Evolutionary conservation across 2,113 vertebrate genomes (phyloP).

Genomic region (Chunga burmeisteri): DNA sequence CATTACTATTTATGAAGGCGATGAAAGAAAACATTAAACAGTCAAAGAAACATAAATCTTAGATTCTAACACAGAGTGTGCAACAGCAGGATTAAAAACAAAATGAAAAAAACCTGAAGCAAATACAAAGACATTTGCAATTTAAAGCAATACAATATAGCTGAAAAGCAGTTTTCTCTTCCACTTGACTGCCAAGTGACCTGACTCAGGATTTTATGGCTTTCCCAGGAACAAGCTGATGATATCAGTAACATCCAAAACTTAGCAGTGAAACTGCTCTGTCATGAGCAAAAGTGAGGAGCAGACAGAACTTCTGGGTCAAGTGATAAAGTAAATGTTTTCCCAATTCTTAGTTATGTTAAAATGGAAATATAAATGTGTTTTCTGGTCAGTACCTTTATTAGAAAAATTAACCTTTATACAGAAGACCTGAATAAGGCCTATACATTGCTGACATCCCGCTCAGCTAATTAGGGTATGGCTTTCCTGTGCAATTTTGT

Average conservation of each 20-base stretch:
- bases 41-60: constrained; percentile 49
- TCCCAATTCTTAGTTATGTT: neutral
- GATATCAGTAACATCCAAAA: neutral
- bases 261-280: neutral
- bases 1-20: constrained; percentile 57
- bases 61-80: constrained; percentile 2
- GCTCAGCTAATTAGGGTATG: neutral
- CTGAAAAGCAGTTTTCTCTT: constrained; percentile 37
- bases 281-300: neutral
- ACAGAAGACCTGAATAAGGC: neutral
- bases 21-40: constrained; percentile 54
- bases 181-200: constrained; percentile 58
- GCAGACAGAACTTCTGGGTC: neutral
- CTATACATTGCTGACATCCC: neutral
- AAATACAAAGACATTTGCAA: constrained; percentile 56
- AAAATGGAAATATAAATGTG: neutral
- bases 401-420: neutral
- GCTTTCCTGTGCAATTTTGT: neutral
- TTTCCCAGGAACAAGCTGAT: constrained; percentile 20
- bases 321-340: neutral
- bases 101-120: constrained; percentile 22
- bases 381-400: neutral
- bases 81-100: constrained; percentile 41
- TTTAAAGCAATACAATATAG: constrained; percentile 47
- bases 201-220: constrained; percentile 43